Base-by-base conservation (phyloP, 2,113 vertebrate genomes). In the Rhinoptilus africanus region DNA sequence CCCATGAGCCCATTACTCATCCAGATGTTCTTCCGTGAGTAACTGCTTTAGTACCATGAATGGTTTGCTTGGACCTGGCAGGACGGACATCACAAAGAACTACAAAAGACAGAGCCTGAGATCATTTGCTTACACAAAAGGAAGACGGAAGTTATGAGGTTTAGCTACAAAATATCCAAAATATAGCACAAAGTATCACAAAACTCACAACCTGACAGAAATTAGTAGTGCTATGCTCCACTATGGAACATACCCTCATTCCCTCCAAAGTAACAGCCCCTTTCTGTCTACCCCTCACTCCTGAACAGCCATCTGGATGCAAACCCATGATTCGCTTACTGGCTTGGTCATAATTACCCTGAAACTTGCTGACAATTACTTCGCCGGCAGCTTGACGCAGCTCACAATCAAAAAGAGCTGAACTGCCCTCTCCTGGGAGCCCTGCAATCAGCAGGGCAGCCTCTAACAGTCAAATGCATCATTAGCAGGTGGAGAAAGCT, bases 361-460 rank as follows among this genome's bases (percentile, higher is more conserved):
- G 64, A 72, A 76, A 53, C 27, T 68, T 6, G 39, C 82, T 75
- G 92, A 8, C 18, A 50, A 37, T 57, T 72, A 60, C 83, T 9
- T 48, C 3, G 34, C 66, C 35, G 21, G 68, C 92, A 89, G 80
- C 69, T 59, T 10, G 19, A 30, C 24, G 64, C 85, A 28, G 82
- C 81, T 82, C 43, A 8, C 59, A 43, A 20, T 81, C 12, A 77
- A 3, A 39, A 92, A 86, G 93, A 88, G 79, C 88, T 26, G 94
- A 96, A 92, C 69, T 95, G 95, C 93, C 95, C 93, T 95, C 84
- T 96, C 92, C 92, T 78, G 95, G 93, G 93, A 96, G 91, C 92
- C 43, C 78, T 1, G 79, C 45, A 81, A 80, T 75, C 88, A 89
- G 92, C 93, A 96, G 91, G 87, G 68, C 90, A 90, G 88, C 74